phyloP scores from a whole-genome alignment of 2,797 vertebrate species.

The Alfaro cultratus region DNA sequence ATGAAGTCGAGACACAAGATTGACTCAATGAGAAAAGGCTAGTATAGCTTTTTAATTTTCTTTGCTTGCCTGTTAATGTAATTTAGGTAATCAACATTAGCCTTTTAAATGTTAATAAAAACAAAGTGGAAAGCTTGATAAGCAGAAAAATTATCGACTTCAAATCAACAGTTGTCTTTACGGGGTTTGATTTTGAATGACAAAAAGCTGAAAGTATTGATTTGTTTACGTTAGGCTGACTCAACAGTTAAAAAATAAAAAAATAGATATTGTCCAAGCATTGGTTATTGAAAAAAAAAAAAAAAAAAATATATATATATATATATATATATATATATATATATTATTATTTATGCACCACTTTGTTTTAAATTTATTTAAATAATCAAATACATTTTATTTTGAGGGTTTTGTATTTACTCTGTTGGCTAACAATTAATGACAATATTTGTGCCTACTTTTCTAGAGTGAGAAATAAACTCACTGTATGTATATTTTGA shows the following conservation, averaged over 20 bases:
- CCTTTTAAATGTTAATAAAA: not conserved
- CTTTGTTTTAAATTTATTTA: not conserved
- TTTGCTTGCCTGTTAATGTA: not conserved
- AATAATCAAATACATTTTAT: not conserved
- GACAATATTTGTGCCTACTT: not conserved
- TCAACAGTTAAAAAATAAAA: not conserved
- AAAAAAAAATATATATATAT: too few species aligned
- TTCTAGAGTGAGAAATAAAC: not conserved
- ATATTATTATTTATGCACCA: not conserved
- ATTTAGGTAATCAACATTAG: not conserved
- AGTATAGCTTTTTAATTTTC: conserved; percentile 41
- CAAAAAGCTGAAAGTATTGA: not conserved
- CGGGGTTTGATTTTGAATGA: not conserved
- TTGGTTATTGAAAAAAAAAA: not conserved
- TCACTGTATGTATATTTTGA: not conserved
- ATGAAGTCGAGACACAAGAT: conserved; percentile 21
- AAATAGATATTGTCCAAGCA: not conserved
- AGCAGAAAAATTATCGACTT: not conserved
- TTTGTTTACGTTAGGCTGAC: not conserved
- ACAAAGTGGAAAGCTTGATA: not conserved
- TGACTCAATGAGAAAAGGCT: conserved; percentile 22
- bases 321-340: too few species aligned
- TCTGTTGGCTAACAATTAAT: not conserved
- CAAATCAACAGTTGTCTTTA: not conserved
- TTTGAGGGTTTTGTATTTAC: not conserved